These are phyloP conservation scores for Autographa pulchrina DNA, from an alignment of 2,888 invertebrate genomes.

Conservation along the genomic window DNA sequence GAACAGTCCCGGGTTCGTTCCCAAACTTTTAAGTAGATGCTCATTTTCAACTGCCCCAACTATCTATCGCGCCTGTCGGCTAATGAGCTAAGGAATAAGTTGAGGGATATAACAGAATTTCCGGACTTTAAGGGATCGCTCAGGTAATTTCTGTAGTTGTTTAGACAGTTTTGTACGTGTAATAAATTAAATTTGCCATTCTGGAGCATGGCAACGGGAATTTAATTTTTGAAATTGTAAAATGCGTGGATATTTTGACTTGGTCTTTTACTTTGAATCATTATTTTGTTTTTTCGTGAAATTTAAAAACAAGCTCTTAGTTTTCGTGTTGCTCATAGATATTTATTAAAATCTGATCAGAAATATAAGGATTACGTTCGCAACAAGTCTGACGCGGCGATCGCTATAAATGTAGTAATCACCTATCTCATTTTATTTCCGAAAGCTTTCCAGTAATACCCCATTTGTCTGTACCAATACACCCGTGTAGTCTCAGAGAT, in stretches of 20 bases:
- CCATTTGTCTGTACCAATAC: not conserved
- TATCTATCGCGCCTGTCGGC: conserved; percentile 51
- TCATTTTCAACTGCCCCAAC: conserved; percentile 65
- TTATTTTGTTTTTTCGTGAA: not conserved
- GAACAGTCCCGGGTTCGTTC: conserved; percentile 35
- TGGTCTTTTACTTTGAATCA: not conserved
- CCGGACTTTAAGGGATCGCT: conserved; percentile 29
- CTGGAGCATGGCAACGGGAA: not conserved
- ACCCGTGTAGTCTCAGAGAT: conserved; percentile 12
- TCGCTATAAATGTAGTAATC: not conserved
- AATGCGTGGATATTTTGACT: not conserved
- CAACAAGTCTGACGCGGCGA: not conserved
- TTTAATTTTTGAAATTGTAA: not conserved
- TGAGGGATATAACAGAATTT: conserved; percentile 23
- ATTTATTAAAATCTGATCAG: not conserved
- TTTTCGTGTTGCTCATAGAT: too few species aligned
- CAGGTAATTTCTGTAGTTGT: conserved; percentile 39
- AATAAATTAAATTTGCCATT: conserved; percentile 12
- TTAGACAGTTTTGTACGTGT: conserved; percentile 37
- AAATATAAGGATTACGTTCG: too few species aligned
- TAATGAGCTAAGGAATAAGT: conserved; percentile 57
- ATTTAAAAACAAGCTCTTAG: too few species aligned
- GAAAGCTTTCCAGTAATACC: not conserved
- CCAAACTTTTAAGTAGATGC: conserved; percentile 65
- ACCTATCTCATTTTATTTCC: not conserved